Evolutionary conservation across 2,888 invertebrate genomes (phyloP), one percentile per base, ranked within the genome.

Genomic region (Volucella inanis): DNA sequence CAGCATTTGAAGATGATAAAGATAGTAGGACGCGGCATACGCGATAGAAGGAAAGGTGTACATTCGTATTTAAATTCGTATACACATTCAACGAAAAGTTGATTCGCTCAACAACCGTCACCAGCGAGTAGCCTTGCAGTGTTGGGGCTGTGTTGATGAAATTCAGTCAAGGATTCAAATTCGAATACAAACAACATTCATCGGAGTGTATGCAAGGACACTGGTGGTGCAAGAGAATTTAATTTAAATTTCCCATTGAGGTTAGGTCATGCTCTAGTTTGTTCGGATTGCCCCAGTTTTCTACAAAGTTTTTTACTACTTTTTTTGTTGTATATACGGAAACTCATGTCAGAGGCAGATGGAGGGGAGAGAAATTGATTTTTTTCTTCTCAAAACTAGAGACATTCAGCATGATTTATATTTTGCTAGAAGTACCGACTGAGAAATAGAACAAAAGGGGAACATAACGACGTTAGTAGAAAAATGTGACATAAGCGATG

Each of bases 191-290:
- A 31, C 31, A 31, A 52, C 45, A 65, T 57, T 70, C 45, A 59
- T 47, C 38, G 38, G 38, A 38, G 12, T 12, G 43, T 18, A 38
- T 41, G 41, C 38, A 50, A 77, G 72, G 77, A 71, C 54, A 52
- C 47, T 52, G 64, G 41, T 68, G 54, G 74, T 61, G 61, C 64
- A 62, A 75, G 64, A 49, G 80, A 71, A 84, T 84, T 84, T 84
- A 79, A 84, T 80, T 80, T 84, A 76, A 84, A 80, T 80, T 79
- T 80, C 57, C 70, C 54, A 76, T 50, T 59, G 75, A 71, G 84
- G 84, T 84, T 76, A 84, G 84, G 80, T 84, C 80, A 71, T 75
- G 84, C 64, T 71, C 84, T 38, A 84, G 84, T 80, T 84, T 80
- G 50, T 65, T 55, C 61, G 70, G 54, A 76, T 65, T 80, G 75